Evolutionary conservation across 2,797 vertebrate species (phyloP).

Genomic region (Cossypha polioptera): DNA sequence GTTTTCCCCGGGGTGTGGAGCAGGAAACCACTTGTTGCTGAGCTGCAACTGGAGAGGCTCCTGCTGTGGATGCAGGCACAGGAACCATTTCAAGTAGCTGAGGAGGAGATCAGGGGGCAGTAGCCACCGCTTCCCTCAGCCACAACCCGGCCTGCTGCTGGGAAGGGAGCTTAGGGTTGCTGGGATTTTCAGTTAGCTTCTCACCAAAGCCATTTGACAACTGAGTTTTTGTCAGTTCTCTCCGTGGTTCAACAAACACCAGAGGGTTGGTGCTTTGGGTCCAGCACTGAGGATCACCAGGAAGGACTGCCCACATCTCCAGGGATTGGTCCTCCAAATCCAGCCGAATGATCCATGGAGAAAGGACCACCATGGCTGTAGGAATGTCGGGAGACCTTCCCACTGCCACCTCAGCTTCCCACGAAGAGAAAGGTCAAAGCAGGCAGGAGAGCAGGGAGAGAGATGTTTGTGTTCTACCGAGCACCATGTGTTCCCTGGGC

Average conservation of each 20-base stretch:
- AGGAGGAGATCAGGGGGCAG: background rate
- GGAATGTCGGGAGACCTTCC: background rate
- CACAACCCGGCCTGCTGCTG: background rate
- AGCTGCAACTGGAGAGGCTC: background rate
- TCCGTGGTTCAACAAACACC: accelerated
- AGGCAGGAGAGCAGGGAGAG: background rate
- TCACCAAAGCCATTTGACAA: background rate
- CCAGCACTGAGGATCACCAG: background rate
- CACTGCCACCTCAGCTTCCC: background rate
- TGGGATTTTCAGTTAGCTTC: background rate
- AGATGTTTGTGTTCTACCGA: background rate
- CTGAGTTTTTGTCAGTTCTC: background rate
- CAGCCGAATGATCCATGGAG: background rate
- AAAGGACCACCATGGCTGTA: background rate
- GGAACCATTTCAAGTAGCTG: background rate
- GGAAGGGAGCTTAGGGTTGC: accelerated
- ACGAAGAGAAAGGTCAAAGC: background rate
- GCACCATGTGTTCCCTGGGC: accelerated
- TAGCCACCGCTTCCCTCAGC: background rate
- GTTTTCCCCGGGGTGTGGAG: background rate
- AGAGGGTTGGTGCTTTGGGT: background rate
- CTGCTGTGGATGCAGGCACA: background rate
- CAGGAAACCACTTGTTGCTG: background rate
- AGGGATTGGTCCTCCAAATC: background rate
- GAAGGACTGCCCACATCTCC: background rate